phyloP scores from a whole-genome alignment of 1,140 invertebrate species.

The Drosophila sucinea region DNA sequence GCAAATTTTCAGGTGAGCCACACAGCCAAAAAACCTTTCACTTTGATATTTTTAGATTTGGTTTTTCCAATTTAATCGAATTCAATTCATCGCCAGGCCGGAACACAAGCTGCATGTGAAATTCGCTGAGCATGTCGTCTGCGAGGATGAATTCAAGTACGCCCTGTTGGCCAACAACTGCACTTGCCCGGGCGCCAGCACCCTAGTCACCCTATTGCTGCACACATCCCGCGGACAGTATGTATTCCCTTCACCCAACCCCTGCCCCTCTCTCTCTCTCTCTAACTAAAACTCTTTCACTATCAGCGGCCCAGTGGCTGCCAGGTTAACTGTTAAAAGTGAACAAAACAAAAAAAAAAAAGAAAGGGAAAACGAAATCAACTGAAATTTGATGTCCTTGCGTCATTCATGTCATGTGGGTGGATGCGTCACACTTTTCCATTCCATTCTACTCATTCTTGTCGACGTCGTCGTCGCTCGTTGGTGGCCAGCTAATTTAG shows the following conservation, averaged over 20 bases:
- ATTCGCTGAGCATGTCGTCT: slow-evolving; percentile 98
- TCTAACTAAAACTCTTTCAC: neutral
- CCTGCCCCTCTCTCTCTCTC: neutral
- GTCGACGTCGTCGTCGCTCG: neutral
- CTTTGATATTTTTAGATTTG: slow-evolving; percentile 48
- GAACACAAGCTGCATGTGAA: slow-evolving; percentile 99
- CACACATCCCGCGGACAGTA: slow-evolving; percentile 97
- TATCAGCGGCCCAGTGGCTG: neutral
- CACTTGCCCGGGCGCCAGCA: slow-evolving; percentile 98
- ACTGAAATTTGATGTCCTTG: slow-evolving; percentile 19
- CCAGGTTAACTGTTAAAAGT: slow-evolving; percentile 56
- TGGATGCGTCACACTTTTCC: slow-evolving; percentile 38
- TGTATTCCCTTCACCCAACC: slow-evolving; percentile 42
- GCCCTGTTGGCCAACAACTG: slow-evolving; percentile 98
- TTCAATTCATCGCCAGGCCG: slow-evolving; percentile 85
- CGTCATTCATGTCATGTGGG: slow-evolving; percentile 43
- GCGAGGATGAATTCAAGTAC: slow-evolving; percentile 99
- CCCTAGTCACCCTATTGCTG: slow-evolving; percentile 95
- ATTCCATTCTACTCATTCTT: slow-evolving; percentile 5
- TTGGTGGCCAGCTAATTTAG: slow-evolving; percentile 42
- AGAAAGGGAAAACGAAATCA: slow-evolving; percentile 3
- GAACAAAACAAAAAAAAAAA: slow-evolving; percentile 17
- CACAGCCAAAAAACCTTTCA: neutral
- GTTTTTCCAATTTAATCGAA: slow-evolving; percentile 25
- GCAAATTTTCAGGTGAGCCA: slow-evolving; percentile 91